Conservation (phyloP, 1,140 invertebrate species). For the Ephestia elutella region DNA sequence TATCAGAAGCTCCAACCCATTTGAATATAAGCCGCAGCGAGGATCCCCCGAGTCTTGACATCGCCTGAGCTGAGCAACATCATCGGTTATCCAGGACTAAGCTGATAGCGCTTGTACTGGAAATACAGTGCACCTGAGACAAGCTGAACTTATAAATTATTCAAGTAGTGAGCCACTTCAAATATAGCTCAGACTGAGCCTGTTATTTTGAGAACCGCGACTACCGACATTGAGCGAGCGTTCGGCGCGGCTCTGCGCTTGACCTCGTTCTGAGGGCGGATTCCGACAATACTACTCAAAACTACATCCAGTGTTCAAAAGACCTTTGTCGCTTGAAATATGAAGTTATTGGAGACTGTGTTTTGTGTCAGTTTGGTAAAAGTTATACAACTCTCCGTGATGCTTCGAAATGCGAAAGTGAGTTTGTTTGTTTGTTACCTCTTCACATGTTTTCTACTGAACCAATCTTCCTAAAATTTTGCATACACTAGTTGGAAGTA, state of each 20-base stretch:
- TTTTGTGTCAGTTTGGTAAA: too few species aligned
- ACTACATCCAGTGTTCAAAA: neutral
- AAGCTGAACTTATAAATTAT: constrained; percentile 68
- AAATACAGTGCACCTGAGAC: constrained; percentile 57
- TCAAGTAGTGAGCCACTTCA: constrained; percentile 66
- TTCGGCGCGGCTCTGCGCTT: constrained; percentile 21
- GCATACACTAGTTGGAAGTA: too few species aligned
- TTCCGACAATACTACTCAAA: constrained; percentile 13
- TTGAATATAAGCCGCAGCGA: too few species aligned
- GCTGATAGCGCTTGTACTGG: constrained; percentile 44
- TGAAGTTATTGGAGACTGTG: too few species aligned
- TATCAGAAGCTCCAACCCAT: too few species aligned
- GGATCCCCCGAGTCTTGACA: neutral
- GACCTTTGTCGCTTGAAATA: too few species aligned
- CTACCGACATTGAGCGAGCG: constrained; percentile 22
- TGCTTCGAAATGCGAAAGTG: too few species aligned
- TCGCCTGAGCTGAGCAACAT: neutral
- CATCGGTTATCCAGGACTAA: constrained; percentile 46
- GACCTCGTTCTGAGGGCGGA: constrained; percentile 25
- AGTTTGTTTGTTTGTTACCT: too few species aligned
- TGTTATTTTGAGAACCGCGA: constrained; percentile 63
- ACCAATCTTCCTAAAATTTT: too few species aligned
- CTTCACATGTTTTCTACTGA: too few species aligned
- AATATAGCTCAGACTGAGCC: constrained; percentile 57
- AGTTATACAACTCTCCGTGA: too few species aligned